These are phyloP conservation scores for Fissipunctia ypsillon DNA, from an alignment of 2,888 invertebrate genomes.

Conservation along the genomic window DNA sequence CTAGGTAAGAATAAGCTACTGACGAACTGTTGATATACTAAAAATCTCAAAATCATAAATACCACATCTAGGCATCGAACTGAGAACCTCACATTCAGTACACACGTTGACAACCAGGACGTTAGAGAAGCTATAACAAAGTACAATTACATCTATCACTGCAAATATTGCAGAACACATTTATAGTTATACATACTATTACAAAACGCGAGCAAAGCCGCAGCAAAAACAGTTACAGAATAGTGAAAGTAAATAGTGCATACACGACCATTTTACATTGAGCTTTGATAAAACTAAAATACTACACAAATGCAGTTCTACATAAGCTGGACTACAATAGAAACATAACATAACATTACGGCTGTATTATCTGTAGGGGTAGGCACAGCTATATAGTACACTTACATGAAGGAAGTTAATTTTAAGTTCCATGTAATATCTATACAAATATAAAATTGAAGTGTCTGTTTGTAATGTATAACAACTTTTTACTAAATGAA, in stretches of 20 bases:
- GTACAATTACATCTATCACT: not conserved
- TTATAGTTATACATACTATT: conserved; percentile 20
- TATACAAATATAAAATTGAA: too few relatives aligned
- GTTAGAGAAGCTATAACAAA: too few relatives aligned
- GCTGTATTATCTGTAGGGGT: not conserved
- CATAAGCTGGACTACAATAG: not conserved
- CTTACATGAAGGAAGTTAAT: too few relatives aligned
- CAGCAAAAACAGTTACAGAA: conserved; percentile 48
- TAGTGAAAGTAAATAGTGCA: conserved; percentile 53
- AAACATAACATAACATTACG: not conserved
- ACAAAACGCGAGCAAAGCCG: conserved; percentile 40
- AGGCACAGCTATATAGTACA: not conserved
- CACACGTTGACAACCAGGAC: too few relatives aligned
- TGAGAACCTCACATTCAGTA: too few relatives aligned
- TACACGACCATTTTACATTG: conserved; percentile 15
- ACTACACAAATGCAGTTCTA: not conserved
- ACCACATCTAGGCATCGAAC: too few relatives aligned
- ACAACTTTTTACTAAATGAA: too few relatives aligned
- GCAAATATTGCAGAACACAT: conserved; percentile 15
- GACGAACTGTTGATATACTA: too few relatives aligned
- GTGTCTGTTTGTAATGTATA: too few relatives aligned
- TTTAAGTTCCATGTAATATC: too few relatives aligned
- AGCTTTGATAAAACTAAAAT: not conserved
- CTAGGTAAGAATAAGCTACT: too few relatives aligned
- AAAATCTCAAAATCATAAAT: too few relatives aligned